Base-by-base conservation (phyloP, 2,888 invertebrate genomes). In the Hetaerina titia region DNA sequence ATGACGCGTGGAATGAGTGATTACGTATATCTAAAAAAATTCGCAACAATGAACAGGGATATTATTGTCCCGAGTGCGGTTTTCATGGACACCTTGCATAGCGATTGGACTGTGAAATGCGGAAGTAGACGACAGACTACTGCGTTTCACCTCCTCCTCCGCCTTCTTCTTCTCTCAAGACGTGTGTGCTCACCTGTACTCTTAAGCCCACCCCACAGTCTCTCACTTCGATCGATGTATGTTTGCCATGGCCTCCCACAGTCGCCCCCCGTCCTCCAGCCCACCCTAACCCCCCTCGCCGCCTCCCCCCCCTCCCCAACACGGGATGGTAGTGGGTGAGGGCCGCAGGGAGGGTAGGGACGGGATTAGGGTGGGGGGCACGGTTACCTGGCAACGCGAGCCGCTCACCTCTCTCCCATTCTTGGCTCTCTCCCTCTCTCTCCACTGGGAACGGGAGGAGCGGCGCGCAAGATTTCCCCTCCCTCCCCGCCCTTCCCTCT, bases 351-450 rank as follows among this genome's bases (percentile, higher is more conserved):
- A n/a, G 69, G n/a, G 22, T 17, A 69, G 6, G 60, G 60, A 15
- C 13, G 60, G 60, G 60, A 60, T 15, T 64, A 19, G 64, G 64
- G 0, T 7, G 19, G 19, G 64, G 19, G 15, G 64, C 81, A 31
- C 81, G 81, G 81, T 81, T 81, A 81, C 81, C 81, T 81, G 81
- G 81, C 81, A 81, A 81, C 81, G 81, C 9, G 81, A 11, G 31
- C 81, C 31, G 13, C 13, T 15, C 69, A 19, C 6, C 69, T 7
- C n/a, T n/a, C 69, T 69, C 15, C 63, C 15, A 63, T n/a, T n/a
- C 11, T 45, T 45, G 45, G 45, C 1, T 45, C 45, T 45, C 45
- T 45, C 45, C 69, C 19, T n/a, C 69, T n/a, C 45, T n/a, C 69
- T n/a, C 81, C 22, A 81, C 31, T 31, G 81, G 22, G 15, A 81